Percentiles rank a stretch among this genome's conserved stretches.
phyloP scores from a whole-genome alignment of 2,113 vertebrate species.

The Numenius arquata region DNA sequence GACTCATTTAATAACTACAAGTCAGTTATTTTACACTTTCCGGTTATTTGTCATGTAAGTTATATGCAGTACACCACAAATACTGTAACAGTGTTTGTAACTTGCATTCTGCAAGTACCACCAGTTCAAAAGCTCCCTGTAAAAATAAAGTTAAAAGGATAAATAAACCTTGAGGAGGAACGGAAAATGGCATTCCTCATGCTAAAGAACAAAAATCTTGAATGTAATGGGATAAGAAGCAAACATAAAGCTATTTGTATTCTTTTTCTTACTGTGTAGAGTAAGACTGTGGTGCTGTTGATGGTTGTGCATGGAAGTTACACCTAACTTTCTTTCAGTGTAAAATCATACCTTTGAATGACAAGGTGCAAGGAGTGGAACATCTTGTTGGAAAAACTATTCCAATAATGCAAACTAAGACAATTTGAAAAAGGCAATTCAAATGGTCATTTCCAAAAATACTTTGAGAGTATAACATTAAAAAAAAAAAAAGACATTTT shows the following conservation, averaged over 20 bases:
- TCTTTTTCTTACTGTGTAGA: background rate
- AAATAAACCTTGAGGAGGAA: background rate
- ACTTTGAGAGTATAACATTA: background rate
- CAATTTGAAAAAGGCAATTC: background rate
- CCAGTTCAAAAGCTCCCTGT: background rate
- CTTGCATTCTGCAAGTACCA: background rate
- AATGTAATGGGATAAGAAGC: background rate
- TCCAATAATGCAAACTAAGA: background rate
- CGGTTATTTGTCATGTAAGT: background rate
- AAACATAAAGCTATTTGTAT: background rate
- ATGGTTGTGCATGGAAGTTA: background rate
- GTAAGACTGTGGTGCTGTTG: background rate
- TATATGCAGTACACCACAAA: background rate
- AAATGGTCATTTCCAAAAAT: background rate
- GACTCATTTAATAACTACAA: background rate
- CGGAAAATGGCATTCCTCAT: background rate
- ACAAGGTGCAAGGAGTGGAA: background rate
- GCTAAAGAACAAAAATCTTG: background rate
- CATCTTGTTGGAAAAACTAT: background rate
- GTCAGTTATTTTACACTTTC: background rate
- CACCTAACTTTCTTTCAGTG: background rate
- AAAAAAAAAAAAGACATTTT: background rate
- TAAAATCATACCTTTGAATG: background rate
- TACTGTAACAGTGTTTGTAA: background rate
- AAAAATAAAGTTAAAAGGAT: background rate